These are phyloP conservation scores for Gallinago stenura DNA, from an alignment of 2,797 vertebrate genomes.

Conservation along the genomic window DNA sequence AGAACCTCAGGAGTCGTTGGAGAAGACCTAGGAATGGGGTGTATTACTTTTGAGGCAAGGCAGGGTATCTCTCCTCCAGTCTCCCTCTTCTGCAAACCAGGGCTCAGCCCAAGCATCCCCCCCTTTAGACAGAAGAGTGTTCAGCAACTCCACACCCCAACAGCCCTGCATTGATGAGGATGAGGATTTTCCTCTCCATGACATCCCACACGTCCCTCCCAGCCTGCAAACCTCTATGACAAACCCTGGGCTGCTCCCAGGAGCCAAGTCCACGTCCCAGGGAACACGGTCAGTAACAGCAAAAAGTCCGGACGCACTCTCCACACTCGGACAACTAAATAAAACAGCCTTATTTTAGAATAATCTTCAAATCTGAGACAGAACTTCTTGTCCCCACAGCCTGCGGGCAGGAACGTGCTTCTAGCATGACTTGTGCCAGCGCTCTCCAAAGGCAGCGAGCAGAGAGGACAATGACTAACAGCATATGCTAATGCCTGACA, in stretches of 20 bases:
- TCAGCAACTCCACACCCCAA: neutral
- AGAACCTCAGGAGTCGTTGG: neutral
- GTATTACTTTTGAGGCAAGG: neutral
- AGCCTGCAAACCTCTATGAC: neutral
- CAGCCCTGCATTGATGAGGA: neutral
- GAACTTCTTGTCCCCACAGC: neutral
- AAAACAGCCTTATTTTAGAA: neutral
- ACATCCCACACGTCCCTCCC: neutral
- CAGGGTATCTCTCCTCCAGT: neutral
- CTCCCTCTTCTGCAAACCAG: neutral
- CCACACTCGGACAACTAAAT: neutral
- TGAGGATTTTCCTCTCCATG: neutral
- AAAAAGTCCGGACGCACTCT: neutral
- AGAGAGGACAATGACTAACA: neutral
- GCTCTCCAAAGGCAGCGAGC: neutral
- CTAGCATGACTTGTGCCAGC: neutral
- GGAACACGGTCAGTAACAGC: rapidly evolving
- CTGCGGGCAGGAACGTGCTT: neutral
- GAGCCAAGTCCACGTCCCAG: neutral
- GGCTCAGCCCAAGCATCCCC: neutral
- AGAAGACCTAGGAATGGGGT: neutral
- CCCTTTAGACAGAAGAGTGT: neutral
- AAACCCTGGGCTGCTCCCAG: neutral
- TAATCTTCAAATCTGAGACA: neutral
- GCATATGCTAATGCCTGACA: neutral